Conservation (phyloP, 2,113 vertebrate genomes). For the Cinclus cinclus region DNA sequence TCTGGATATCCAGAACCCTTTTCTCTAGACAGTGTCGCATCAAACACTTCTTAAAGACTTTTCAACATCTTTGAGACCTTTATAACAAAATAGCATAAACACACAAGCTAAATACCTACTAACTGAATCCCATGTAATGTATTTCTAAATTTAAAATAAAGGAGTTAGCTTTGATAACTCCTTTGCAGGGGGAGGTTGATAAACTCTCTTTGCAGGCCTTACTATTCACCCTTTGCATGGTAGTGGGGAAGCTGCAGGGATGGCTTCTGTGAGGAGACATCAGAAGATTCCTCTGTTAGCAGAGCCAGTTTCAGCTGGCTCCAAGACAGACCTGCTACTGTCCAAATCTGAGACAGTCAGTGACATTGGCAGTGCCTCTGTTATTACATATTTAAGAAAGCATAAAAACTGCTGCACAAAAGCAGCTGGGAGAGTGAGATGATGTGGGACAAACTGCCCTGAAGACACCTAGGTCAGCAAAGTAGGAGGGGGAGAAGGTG, state of each 20-base stretch:
- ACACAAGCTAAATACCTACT: neutral
- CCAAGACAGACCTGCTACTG: accelerated
- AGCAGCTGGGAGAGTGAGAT: neutral
- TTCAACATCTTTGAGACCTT: neutral
- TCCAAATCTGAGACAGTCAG: neutral
- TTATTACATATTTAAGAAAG: neutral
- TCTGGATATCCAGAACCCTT: neutral
- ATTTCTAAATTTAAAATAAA: neutral
- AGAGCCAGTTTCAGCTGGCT: neutral
- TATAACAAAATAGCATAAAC: neutral
- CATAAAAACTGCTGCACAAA: neutral
- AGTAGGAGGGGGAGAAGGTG: neutral
- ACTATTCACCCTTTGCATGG: neutral
- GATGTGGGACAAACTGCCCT: neutral
- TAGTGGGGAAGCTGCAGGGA: neutral
- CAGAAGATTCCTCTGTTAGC: neutral
- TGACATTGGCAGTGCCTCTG: neutral
- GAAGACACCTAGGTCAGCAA: neutral
- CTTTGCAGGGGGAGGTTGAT: no score
- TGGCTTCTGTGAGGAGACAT: neutral
- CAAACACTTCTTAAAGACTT: neutral
- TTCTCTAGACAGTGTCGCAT: neutral
- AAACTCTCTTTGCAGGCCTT: neutral
- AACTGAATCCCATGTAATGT: neutral
- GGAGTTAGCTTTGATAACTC: neutral